A percentile compares a stretch with the other conserved stretches of the same genome.
Conservation (phyloP, 2,113 vertebrate species). For the Perca fluviatilis region DNA sequence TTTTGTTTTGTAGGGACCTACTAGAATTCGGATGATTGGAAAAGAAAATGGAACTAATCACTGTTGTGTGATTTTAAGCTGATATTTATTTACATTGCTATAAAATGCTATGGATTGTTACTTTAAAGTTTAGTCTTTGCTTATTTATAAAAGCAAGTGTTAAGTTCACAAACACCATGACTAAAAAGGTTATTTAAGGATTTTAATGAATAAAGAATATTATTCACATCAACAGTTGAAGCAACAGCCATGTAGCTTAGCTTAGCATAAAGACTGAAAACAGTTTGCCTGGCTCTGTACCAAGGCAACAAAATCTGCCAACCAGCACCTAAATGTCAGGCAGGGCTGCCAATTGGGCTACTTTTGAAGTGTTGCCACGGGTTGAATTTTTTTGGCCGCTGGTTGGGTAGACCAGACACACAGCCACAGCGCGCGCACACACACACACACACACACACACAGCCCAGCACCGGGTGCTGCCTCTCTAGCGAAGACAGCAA, state of each 20-base stretch:
- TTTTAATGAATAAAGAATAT: not conserved
- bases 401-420: no score
- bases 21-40: not conserved
- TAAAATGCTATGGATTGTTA: not conserved
- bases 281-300: not conserved
- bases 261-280: not conserved
- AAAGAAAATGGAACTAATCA: slow-evolving; percentile 34
- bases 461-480: no score
- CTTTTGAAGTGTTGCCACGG: no score
- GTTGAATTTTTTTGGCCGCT: no score
- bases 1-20: not conserved
- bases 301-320: not conserved
- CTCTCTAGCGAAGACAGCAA: no score
- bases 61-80: slow-evolving; percentile 26
- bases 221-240: not conserved
- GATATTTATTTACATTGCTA: slow-evolving; percentile 1
- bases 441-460: no score
- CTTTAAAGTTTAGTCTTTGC: slow-evolving; percentile 7
- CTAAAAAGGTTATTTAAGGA: not conserved
- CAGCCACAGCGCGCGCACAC: no score
- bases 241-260: not conserved
- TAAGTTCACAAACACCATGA: not conserved
- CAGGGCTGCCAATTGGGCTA: no score
- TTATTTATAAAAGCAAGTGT: not conserved
- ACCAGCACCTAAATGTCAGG: not conserved